Base-by-base conservation (phyloP, 2,888 invertebrate genomes). In the Stramonita haemastoma region DNA sequence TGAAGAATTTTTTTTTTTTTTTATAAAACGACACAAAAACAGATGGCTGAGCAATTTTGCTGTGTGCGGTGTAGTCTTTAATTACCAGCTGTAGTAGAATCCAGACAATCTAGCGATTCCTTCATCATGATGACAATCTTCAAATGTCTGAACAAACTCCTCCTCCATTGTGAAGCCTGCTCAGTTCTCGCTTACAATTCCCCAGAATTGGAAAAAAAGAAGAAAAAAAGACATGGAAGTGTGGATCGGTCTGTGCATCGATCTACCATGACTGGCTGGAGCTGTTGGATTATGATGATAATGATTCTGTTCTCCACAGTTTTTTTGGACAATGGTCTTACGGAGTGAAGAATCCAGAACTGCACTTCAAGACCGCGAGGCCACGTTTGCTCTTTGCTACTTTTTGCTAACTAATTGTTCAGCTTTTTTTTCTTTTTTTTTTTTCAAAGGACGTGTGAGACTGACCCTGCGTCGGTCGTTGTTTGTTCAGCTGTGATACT, bases 401-500 rank as follows among this genome's bases (percentile, higher is more conserved):
- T 22, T 46, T n/a, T 83, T 83, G 81, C 81, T 83, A 83, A 83
- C 81, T 46, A 46, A 83, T 46, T 26, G 26, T 83, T 83, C 46
- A 46, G 81, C 81, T 2, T 83, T 83, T 83, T 36, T 8, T 36
- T 83, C 46, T 32, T 2, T 83, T 83, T 83, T 36, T 8, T 36
- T 83, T 83, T 32, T 36, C 36, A 36, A 83, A 83, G 46, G 46
- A 83, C 13, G 46, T 83, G 81, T 46, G 81, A 36, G 81, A 83
- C 81, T 29, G 81, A 22, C 81, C 81, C 26, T 46, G 36, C 8
- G 32, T 32, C 86, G 32, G 86, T 86, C 66, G 5, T 56, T 22
- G 34, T 57, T 86, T 83, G 81, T 87, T 87, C 73, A 87, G 73
- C 87, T 87, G 87, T 87, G 87, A 87, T 87, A 87, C 34, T 73